phyloP scores from a whole-genome alignment of 2,888 invertebrate genomes.

The Crioceris asparagi region DNA sequence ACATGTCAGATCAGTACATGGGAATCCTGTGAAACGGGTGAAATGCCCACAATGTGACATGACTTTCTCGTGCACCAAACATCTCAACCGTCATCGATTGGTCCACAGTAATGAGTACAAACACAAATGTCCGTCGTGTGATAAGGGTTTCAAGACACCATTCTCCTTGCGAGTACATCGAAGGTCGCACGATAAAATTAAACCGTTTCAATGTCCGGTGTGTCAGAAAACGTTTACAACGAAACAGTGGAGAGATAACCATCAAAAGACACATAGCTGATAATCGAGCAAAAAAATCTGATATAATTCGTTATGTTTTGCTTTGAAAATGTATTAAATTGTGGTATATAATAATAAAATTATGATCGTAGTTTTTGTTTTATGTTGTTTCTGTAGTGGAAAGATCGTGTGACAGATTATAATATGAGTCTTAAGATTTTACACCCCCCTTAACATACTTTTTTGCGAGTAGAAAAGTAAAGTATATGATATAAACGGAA shows the following conservation, averaged over 20 bases:
- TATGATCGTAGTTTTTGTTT: too few relatives aligned
- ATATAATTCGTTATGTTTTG: too few relatives aligned
- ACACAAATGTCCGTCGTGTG: conserved; percentile 39
- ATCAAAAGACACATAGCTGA: conserved; percentile 41
- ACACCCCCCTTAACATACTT: too few relatives aligned
- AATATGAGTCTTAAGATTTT: too few relatives aligned
- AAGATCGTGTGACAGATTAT: too few relatives aligned
- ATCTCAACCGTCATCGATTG: conserved; percentile 18
- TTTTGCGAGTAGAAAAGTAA: too few relatives aligned
- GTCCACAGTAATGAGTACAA: conserved; percentile 38
- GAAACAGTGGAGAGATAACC: conserved; percentile 32
- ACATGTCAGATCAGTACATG: conserved; percentile 15
- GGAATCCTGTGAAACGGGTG: conserved; percentile 10
- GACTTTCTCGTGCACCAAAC: conserved; percentile 20
- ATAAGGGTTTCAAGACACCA: conserved; percentile 35
- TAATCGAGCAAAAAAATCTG: too few relatives aligned
- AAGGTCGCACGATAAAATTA: conserved; percentile 21
- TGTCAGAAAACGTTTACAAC: conserved; percentile 32
- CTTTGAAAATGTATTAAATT: too few relatives aligned
- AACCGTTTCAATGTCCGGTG: conserved; percentile 28
- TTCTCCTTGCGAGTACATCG: conserved; percentile 21
- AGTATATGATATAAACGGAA: too few relatives aligned
- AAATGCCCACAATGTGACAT: conserved; percentile 19
- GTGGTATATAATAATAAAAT: too few relatives aligned
- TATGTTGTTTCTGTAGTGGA: too few relatives aligned